Evolutionary conservation across 2,888 invertebrate species (phyloP).

Genomic region (Pristionchus maxplancki): DNA sequence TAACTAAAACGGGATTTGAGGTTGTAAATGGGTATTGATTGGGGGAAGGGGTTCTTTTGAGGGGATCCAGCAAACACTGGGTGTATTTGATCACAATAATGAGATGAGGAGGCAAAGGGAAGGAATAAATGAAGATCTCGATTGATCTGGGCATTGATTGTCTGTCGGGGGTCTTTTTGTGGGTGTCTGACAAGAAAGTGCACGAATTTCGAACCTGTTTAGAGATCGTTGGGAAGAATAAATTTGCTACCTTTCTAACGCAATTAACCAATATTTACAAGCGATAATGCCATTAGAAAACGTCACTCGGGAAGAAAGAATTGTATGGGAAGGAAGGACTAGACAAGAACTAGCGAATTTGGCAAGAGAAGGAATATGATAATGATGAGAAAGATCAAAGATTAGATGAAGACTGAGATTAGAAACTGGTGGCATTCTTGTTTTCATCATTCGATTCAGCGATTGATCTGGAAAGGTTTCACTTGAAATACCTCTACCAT

Average conservation of each 20-base stretch:
- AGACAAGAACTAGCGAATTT: constrained; percentile 4
- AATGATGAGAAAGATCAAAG: constrained; percentile 11
- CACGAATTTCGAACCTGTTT: neutral
- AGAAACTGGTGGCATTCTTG: constrained; percentile 22
- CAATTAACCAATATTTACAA: constrained; percentile 37
- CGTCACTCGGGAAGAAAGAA: neutral
- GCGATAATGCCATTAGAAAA: constrained; percentile 21
- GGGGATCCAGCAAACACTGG: neutral
- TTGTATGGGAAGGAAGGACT: neutral
- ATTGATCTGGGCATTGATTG: constrained; percentile 22
- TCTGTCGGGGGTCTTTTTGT: constrained; percentile 3
- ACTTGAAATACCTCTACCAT: neutral
- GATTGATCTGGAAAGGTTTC: neutral
- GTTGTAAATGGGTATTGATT: neutral
- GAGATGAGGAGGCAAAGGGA: constrained; percentile 18
- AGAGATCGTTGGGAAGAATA: constrained; percentile 30
- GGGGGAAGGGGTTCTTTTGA: neutral
- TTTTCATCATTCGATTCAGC: constrained; percentile 24
- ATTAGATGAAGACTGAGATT: neutral
- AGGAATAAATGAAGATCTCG: constrained; percentile 19
- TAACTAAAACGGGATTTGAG: constrained; percentile 13
- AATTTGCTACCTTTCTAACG: constrained; percentile 18
- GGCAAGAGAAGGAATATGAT: constrained; percentile 30
- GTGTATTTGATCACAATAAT: constrained; percentile 33
- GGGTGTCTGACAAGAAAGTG: constrained; percentile 28